Percentiles rank a stretch among this genome's conserved stretches.
Conservation (phyloP, 2,113 vertebrate species). For the Thryonomys swinderianus region DNA sequence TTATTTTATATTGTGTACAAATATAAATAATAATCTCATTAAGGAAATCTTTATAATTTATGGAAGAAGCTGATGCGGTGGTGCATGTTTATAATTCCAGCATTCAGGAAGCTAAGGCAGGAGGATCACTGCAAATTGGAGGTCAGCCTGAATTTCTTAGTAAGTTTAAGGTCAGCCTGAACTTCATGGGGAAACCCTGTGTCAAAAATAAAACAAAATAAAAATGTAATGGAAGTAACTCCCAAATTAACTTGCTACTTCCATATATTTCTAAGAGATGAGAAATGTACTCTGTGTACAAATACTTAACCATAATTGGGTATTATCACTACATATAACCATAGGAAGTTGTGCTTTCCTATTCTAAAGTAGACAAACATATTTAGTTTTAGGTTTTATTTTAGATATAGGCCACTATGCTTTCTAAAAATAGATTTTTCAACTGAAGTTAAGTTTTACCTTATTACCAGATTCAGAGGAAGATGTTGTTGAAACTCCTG, state of each 20-base stretch:
- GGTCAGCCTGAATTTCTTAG: not conserved
- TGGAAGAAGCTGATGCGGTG: not conserved
- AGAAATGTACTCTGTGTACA: not conserved
- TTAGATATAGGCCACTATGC: not conserved
- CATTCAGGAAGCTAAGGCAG: not conserved
- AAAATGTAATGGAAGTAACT: not conserved
- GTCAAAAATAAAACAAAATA: not conserved
- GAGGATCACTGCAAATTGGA: not conserved
- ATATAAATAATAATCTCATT: not conserved
- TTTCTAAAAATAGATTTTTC: not conserved
- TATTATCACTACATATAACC: not conserved
- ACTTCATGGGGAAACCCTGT: not conserved
- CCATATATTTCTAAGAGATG: not conserved
- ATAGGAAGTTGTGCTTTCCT: not conserved
- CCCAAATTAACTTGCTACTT: conserved; percentile 18
- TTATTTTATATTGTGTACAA: not conserved
- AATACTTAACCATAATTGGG: not conserved
- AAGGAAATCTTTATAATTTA: conserved; percentile 16
- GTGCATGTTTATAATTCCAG: not conserved
- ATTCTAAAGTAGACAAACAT: not conserved
- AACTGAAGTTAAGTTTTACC: not conserved
- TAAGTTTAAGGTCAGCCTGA: not conserved
- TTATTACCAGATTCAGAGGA: conserved; percentile 91
- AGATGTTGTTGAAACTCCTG: conserved; percentile 97
- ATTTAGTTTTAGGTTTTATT: conserved; percentile 4